A percentile compares a stretch with the other conserved stretches of the same genome.
Conservation (phyloP, 2,888 invertebrate species). For the Eustalomyia histrio region DNA sequence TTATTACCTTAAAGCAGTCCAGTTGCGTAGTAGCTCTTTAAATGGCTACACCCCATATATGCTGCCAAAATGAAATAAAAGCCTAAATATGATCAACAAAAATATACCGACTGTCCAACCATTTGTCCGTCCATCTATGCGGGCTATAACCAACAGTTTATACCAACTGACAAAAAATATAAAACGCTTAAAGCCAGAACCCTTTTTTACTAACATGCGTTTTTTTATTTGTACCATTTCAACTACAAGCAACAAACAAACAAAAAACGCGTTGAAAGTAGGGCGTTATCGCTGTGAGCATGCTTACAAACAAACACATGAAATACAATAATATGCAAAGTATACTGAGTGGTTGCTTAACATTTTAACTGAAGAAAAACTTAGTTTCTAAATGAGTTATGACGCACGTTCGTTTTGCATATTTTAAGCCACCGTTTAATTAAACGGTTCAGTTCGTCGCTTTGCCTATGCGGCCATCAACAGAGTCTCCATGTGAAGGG, state of each 20-base stretch:
- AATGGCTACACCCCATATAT: conserved; percentile 57
- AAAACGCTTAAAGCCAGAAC: conserved; percentile 58
- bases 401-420: conserved; percentile 78
- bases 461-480: conserved; percentile 67
- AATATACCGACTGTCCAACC: conserved; percentile 48
- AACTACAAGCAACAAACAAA: conserved; percentile 4
- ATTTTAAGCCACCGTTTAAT: conserved; percentile 80
- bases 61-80: conserved; percentile 37
- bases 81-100: conserved; percentile 57
- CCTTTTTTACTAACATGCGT: conserved; percentile 55
- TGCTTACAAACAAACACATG: conserved; percentile 30
- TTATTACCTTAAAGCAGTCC: conserved; percentile 61
- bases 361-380: conserved; percentile 67
- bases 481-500: not conserved
- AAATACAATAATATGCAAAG: conserved; percentile 57
- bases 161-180: conserved; percentile 29
- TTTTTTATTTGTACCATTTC: conserved; percentile 13
- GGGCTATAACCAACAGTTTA: conserved; percentile 1
- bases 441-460: conserved; percentile 71
- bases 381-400: conserved; percentile 76
- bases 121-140: conserved; percentile 39
- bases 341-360: conserved; percentile 11
- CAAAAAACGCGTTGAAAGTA: conserved; percentile 74
- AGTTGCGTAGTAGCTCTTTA: conserved; percentile 59
- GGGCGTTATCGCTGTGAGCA: conserved; percentile 72